Evolutionary conservation across 2,888 invertebrate species (phyloP), one percentile per base, ranked within the genome.

Genomic region (Cerastoderma edule): DNA sequence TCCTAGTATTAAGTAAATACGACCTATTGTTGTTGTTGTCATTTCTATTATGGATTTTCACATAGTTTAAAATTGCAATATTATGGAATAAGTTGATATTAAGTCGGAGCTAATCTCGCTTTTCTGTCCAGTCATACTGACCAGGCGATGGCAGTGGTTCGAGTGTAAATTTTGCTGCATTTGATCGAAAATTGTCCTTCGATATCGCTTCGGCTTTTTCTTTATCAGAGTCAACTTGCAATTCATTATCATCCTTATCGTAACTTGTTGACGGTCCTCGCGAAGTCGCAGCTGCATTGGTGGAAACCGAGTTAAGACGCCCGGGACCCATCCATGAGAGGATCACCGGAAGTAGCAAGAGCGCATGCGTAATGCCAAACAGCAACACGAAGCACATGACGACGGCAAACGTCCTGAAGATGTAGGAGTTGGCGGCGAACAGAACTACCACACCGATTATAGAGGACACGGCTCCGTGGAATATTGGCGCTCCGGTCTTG

Each of bases 391-490:
- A 46, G 13, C 44, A n/a, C 72, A 72, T 72, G 2, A 72, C 65
- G 1, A 27, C 19, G 4, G 57, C 65, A 35, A 72, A 72, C 32
- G 72, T 66, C 35, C 57, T 56, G 19, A 65, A 72, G 27, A 72
- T 72, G 48, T 72, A 72, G 10, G 72, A 72, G 33, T 74, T 73
- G 10, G 86, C 83, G 19, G 72, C 67, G 8, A 75, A 53, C 10
- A 88, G 75, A 1, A 85, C 73, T 3, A 84, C 48, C 13, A 88
- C 73, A 0, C 88, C 88, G 13, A 88, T 32, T 3, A 87, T 54
- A 1, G 87, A 86, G 0, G 87, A 87, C 1, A 87, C 48, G 10
- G 84, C 84, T 0, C 85, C 85, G 24, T 88, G 85, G 35, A 84
- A 72, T 50, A 87, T 81, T 0, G 88, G 85, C 4, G 79, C 82